These are phyloP conservation scores for Synanthedon tipuliformis DNA, from an alignment of 2,888 invertebrate genomes.

Conservation along the genomic window DNA sequence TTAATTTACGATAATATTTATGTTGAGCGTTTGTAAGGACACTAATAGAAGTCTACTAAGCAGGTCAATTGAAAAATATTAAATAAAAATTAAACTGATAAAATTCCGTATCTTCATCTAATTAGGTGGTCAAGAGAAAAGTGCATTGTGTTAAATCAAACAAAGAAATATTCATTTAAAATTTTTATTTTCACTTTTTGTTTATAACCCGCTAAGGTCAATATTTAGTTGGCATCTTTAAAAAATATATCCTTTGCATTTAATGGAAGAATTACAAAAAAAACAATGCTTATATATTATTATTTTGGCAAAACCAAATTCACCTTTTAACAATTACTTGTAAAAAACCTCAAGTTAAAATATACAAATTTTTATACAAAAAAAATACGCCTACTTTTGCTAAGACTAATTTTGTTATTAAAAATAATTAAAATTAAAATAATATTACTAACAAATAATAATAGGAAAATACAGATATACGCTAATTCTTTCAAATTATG, in stretches of 20 bases:
- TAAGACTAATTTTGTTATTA: constrained; percentile 47
- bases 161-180: constrained; percentile 48
- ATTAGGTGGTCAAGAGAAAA: neutral
- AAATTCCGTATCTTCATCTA: no score
- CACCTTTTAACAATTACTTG: constrained; percentile 51
- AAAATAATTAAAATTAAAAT: constrained; percentile 50
- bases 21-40: no score
- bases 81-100: no score
- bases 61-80: no score
- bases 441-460: constrained; percentile 33
- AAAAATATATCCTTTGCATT: constrained; percentile 56
- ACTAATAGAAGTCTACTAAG: no score
- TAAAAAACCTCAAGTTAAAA: constrained; percentile 55
- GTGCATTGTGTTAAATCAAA: constrained; percentile 26
- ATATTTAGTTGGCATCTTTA: constrained; percentile 53
- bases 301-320: constrained; percentile 68
- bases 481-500: constrained; percentile 40
- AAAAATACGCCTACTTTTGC: constrained; percentile 34
- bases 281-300: constrained; percentile 56
- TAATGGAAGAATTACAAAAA: constrained; percentile 54
- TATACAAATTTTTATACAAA: constrained; percentile 64
- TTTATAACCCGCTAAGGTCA: constrained; percentile 25
- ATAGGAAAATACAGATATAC: constrained; percentile 40
- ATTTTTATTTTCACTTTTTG: constrained; percentile 64
- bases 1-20: no score